Base-by-base conservation (phyloP, 2,113 vertebrate genomes). In the Amblyornis subalaris region DNA sequence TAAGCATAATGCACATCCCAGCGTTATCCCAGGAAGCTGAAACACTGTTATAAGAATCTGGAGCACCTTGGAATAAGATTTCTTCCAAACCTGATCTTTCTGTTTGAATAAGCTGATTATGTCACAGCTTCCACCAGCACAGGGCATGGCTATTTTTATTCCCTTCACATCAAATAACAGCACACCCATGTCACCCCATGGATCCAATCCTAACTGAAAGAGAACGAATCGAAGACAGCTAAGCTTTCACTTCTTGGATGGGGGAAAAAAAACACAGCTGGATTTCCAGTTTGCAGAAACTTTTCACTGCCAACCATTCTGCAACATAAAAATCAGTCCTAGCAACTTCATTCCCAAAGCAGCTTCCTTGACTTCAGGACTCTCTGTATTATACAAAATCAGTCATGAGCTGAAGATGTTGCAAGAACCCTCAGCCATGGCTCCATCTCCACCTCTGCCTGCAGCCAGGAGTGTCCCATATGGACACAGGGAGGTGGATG, bases 121-220 rank as follows among this genome's bases (percentile, higher is more conserved):
- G n/a, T 48, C 53, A 72, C 28, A 72, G 44, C 74, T 76, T 65
- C 71, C 51, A 74, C 7, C 3, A 9, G 65, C 57, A 53, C 25
- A 62, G 47, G 61, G 23, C 48, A 89, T 2, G 22, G 61, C 48
- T 75, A 48, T 82, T 93, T 91, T 91, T 75, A 90, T 53, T 77
- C 50, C 51, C 62, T 79, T 61, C 58, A 50, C 45, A 72, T 35
- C 69, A 77, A 84, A 9, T 45, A 85, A 55, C 36, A 79, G 62
- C 78, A 79, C 45, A 40, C 3, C 12, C 47, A 7, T 66, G 23
- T 74, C 24, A 84, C 47, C 25, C 51, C 69, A 15, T 2, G 25
- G 26, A 51, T 5, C 50, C 66, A 87, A 64, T 55, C 60, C 35
- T 24, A 77, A 67, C 72, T 6, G 3, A 44, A 74, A 58, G 26